Evolutionary conservation across 2,797 vertebrate genomes (phyloP).

Genomic region (Silurus lanzhouensis): DNA sequence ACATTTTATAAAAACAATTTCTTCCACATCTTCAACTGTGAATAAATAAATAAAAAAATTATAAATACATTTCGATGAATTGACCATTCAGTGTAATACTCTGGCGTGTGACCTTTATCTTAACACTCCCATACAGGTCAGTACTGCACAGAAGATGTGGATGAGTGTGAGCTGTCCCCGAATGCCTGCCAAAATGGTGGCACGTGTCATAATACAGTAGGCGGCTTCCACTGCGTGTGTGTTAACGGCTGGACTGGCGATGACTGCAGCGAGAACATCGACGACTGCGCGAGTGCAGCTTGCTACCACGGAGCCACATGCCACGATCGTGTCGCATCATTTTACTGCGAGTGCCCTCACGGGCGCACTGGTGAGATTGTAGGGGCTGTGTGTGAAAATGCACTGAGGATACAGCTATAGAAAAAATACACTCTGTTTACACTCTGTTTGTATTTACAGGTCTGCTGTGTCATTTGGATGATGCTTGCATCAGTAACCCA

Average conservation of each 20-base stretch:
- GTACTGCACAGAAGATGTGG: conserved; percentile 93
- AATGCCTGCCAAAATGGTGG: conserved; percentile 95
- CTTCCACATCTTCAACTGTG: neutral
- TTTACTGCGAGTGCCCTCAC: conserved; percentile 96
- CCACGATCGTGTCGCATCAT: conserved; percentile 93
- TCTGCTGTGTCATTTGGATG: conserved; percentile 91
- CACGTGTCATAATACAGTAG: conserved; percentile 92
- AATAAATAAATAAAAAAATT: neutral
- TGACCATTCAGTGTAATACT: neutral
- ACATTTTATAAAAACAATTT: neutral
- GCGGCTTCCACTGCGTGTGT: conserved; percentile 90
- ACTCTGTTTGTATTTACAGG: conserved; percentile 69
- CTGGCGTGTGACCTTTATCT: neutral
- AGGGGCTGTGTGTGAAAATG: neutral
- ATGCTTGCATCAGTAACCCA: conserved; percentile 96
- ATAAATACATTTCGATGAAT: neutral
- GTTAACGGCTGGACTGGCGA: conserved; percentile 96
- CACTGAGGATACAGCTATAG: neutral
- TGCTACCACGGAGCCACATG: conserved; percentile 92
- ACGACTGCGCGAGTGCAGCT: conserved; percentile 91
- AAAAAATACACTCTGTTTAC: neutral
- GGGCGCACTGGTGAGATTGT: conserved; percentile 85
- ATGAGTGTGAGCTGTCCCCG: conserved; percentile 94
- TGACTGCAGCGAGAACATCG: conserved; percentile 96
- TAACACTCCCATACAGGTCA: conserved; percentile 78